A percentile compares a stretch with the other conserved stretches of the same genome.
phyloP scores from a whole-genome alignment of 2,888 invertebrate genomes.

The Heliconius erato region DNA sequence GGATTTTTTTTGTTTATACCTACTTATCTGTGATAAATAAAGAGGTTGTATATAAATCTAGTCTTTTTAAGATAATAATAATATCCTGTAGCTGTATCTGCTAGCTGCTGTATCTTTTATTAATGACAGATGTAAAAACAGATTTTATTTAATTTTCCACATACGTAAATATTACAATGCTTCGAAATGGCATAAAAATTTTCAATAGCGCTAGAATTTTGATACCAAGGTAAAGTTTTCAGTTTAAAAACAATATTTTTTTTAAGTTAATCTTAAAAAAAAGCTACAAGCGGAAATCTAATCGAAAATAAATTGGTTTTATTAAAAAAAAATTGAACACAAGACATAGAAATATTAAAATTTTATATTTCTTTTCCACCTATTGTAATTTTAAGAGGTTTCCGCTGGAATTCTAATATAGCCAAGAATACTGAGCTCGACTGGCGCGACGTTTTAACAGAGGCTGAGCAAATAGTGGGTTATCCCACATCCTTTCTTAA shows the following conservation, averaged over 20 bases:
- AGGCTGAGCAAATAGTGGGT: conserved; percentile 82
- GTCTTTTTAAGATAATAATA: neutral
- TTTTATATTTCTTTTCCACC: too few species aligned
- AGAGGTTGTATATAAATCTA: neutral
- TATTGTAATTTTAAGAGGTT: conserved; percentile 18
- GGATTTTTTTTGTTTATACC: neutral
- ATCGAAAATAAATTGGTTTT: too few species aligned
- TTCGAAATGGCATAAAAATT: neutral
- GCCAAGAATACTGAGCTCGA: conserved; percentile 64
- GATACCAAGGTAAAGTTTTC: neutral
- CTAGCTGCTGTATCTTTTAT: neutral
- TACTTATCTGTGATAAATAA: neutral
- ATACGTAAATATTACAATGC: neutral
- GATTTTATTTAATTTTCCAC: neutral
- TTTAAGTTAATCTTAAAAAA: neutral
- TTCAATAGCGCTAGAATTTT: neutral
- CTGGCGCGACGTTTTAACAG: conserved; percentile 78
- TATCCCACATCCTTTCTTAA: conserved; percentile 86
- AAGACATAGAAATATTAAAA: too few species aligned
- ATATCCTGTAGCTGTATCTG: neutral
- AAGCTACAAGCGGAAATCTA: too few species aligned
- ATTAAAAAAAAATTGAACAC: too few species aligned
- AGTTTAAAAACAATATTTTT: neutral
- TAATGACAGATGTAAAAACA: neutral
- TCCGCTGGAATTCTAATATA: conserved; percentile 55